Base-by-base conservation (phyloP, 2,888 invertebrate genomes). In the Gari tellinella region DNA sequence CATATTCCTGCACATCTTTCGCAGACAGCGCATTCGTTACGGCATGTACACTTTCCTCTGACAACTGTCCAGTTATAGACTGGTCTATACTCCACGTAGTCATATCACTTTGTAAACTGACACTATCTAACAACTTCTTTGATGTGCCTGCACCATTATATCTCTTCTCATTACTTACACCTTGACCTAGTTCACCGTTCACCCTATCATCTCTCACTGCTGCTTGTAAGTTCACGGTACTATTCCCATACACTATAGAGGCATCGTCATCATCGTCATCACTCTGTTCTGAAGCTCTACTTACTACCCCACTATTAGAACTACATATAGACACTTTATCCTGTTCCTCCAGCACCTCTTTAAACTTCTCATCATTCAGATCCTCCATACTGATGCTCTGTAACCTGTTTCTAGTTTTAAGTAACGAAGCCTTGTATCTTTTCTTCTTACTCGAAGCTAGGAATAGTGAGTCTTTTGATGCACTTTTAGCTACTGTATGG, bases 361-460 rank as follows among this genome's bases (percentile, higher is more conserved):
- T 76, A 43, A 84, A 79, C 17, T 75, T 72, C 37, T 77, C 64
- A 76, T 84, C 57, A 8, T 65, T 62, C 19, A 86, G 64, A 46
- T 85, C 85, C 43, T 86, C 85, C 68, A 86, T 64, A 49, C 81
- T 81, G 26, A 83, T 45, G 70, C 84, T 84, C 37, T 62, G 57
- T 10, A 41, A 26, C 31, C 66, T 41, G 43, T 26, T 57, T 15
- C 58, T 23, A 17, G 51, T 57, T 17, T 56, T 31, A 15, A 46
- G 45, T 15, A 78, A 43, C 7, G 64, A 63, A 15, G 51, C 41
- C 38, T 75, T 75, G 46, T 65, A 68, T 1, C 74, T 45, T 26
- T 40, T 45, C 26, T 65, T 70, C n/a, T 45, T 61, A 21, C 49
- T 45, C 10, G 31, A 7, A 1, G 26, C n/a, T 19, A 14, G 43